Conservation (phyloP, 64 coral and sea anemone genomes). For the Orbicella faveolata region DNA sequence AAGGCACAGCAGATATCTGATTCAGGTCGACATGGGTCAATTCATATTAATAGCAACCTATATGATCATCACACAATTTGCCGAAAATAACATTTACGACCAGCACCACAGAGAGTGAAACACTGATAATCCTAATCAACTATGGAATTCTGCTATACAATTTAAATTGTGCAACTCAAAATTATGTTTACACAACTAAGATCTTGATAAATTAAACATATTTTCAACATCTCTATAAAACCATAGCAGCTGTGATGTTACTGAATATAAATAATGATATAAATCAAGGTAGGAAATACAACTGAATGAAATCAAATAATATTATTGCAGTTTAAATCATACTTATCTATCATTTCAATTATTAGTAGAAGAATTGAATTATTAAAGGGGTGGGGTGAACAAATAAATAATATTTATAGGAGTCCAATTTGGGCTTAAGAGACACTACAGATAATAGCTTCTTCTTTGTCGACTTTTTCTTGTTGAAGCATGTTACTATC, state of each 20-base stretch:
- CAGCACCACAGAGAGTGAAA: background rate
- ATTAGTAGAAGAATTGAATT: background rate
- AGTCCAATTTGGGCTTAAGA: background rate
- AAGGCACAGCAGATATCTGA: too few species aligned
- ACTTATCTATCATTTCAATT: background rate
- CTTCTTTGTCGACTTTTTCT: background rate
- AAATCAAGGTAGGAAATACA: background rate
- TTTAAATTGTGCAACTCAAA: background rate
- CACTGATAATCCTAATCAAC: conserved; percentile 15
- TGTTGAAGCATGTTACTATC: background rate
- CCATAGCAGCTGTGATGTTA: background rate
- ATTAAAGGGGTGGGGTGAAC: background rate
- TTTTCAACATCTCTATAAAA: background rate
- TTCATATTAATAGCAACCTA: too few species aligned
- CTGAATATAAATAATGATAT: too few species aligned
- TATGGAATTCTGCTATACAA: conserved; percentile 3
- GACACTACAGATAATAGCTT: background rate
- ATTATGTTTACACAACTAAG: conserved; percentile 27
- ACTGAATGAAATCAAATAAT: background rate
- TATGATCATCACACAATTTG: background rate
- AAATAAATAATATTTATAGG: conserved; percentile 35
- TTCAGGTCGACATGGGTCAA: too few species aligned
- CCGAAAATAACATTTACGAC: background rate
- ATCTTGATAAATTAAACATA: conserved; percentile 32
- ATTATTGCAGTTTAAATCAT: background rate